Conservation (phyloP, 2,888 invertebrate species). For the Mayetiola destructor region DNA sequence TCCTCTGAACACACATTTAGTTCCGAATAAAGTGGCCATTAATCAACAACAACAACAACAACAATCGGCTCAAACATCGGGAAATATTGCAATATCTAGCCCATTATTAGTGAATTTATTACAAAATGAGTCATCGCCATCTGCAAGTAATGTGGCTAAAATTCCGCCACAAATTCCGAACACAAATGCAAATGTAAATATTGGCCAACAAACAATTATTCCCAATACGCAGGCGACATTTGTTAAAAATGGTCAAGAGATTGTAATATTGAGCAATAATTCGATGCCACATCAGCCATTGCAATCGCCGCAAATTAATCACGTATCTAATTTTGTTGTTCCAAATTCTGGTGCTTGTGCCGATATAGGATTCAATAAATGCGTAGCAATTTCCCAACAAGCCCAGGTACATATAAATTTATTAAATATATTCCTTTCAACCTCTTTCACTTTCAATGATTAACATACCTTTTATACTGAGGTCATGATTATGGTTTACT, state of each 20-base stretch:
- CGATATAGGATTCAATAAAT: conserved; percentile 13
- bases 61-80: conserved; percentile 21
- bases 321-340: neutral
- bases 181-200: too few species aligned
- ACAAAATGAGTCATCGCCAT: conserved; percentile 55
- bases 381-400: conserved; percentile 13
- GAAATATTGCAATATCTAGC: conserved; percentile 64
- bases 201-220: too few species aligned
- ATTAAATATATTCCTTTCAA: too few species aligned
- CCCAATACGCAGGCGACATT: neutral
- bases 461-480: too few species aligned
- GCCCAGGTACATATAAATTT: too few species aligned
- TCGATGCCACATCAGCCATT: neutral
- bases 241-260: conserved; percentile 13
- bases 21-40: conserved; percentile 13
- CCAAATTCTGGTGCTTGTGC: conserved; percentile 2
- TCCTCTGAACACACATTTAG: neutral
- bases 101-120: conserved; percentile 81
- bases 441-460: too few species aligned
- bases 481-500: too few species aligned
- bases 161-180: neutral
- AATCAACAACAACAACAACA: conserved; percentile 20
- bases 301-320: neutral
- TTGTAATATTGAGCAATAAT: conserved; percentile 10
- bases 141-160: neutral